Evolutionary conservation across 2,797 vertebrate genomes (phyloP).

Genomic region (Decapterus maruadsi): DNA sequence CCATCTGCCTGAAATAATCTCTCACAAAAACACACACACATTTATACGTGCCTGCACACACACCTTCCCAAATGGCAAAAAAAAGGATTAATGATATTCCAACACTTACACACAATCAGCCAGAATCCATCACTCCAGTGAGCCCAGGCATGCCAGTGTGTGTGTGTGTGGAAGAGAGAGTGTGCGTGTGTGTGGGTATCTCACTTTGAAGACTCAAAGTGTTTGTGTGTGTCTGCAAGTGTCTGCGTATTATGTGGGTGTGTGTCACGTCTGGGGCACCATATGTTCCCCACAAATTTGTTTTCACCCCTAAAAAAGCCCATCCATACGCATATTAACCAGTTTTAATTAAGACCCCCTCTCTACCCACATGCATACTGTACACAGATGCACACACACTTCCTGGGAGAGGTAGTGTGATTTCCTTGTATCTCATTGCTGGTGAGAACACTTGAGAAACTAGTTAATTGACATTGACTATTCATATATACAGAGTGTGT

Average conservation of each 20-base stretch:
- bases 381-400: slow-evolving; percentile 42
- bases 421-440: slow-evolving; percentile 63
- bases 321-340: slow-evolving; percentile 81
- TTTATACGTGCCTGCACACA: slow-evolving; percentile 36
- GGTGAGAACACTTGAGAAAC: slow-evolving; percentile 78
- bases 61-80: slow-evolving; percentile 63
- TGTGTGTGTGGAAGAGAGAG: slow-evolving; percentile 30
- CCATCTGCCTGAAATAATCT: slow-evolving; percentile 80
- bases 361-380: slow-evolving; percentile 30
- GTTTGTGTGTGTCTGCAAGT: slow-evolving; percentile 56
- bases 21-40: slow-evolving; percentile 48
- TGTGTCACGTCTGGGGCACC: slow-evolving; percentile 81
- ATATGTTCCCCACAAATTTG: slow-evolving; percentile 85
- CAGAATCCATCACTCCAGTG: slow-evolving; percentile 70
- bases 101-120: slow-evolving; percentile 67
- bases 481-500: slow-evolving; percentile 77
- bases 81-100: slow-evolving; percentile 76
- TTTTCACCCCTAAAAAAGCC: slow-evolving; percentile 83
- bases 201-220: slow-evolving; percentile 68
- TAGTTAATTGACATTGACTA: slow-evolving; percentile 83
- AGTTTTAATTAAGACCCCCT: slow-evolving; percentile 81
- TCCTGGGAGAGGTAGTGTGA: slow-evolving; percentile 75
- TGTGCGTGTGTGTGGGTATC: slow-evolving; percentile 12
- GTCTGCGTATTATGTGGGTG: slow-evolving; percentile 64
- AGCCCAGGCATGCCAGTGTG: slow-evolving; percentile 47